A percentile compares a stretch with the other conserved stretches of the same genome.
Conservation (phyloP, 2,113 vertebrate species). For the Pampusana beccarii region DNA sequence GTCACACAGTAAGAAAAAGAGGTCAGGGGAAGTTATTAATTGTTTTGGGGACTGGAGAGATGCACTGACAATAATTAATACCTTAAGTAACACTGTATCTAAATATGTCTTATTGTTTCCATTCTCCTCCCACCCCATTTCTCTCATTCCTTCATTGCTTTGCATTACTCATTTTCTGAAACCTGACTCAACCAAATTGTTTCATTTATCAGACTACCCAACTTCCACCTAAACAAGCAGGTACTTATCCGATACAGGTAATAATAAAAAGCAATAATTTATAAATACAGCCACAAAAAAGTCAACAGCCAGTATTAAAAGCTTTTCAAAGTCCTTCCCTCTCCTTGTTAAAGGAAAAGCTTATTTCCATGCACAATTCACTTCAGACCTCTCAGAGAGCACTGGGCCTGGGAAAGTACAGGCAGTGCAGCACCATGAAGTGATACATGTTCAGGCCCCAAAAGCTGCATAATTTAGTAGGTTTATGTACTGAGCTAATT, state of each 20-base stretch:
- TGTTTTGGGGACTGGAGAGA: neutral
- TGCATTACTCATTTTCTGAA: neutral
- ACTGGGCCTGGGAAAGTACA: neutral
- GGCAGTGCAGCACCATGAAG: neutral
- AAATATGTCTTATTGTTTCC: neutral
- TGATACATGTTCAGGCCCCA: neutral
- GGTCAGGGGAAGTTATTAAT: neutral
- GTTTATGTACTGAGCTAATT: neutral
- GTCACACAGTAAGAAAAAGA: neutral
- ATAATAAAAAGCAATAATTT: neutral
- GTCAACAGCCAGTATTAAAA: neutral
- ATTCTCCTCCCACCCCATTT: neutral
- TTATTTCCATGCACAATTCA: neutral
- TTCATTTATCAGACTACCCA: neutral
- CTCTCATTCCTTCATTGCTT: neutral
- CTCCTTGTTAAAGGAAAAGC: neutral
- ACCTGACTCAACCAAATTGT: neutral
- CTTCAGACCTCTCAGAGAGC: neutral
- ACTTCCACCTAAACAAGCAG: neutral
- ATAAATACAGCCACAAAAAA: neutral
- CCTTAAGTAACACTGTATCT: neutral
- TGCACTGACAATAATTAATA: neutral
- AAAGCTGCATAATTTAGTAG: neutral
- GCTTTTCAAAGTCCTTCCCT: neutral
- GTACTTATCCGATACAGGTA: neutral